A percentile compares a stretch with the other conserved stretches of the same genome.
These are phyloP conservation scores for Typhlomys cinereus DNA, from an alignment of 2,113 vertebrate genomes.

Conservation along the genomic window DNA sequence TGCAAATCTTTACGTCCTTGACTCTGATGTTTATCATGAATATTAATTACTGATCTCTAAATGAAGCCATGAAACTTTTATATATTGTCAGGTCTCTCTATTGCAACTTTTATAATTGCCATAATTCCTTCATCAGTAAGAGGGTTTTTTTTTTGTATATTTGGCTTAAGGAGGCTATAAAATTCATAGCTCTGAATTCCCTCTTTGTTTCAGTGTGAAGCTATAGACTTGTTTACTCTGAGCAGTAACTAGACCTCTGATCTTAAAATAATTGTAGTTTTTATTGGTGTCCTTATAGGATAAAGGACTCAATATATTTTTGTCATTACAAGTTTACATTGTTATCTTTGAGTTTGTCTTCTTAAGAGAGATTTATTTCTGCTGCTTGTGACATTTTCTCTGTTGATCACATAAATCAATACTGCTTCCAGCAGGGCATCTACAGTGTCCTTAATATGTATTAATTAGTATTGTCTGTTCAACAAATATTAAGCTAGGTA, in stretches of 20 bases:
- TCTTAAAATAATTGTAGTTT: conserved; percentile 56
- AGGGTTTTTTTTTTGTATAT: conserved; percentile 21
- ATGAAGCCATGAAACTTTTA: conserved; percentile 57
- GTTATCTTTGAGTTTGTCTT: conserved; percentile 60
- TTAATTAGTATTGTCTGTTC: neutral
- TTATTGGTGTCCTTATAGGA: conserved; percentile 44
- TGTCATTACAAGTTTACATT: conserved; percentile 56
- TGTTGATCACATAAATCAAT: conserved; percentile 59
- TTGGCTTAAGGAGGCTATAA: conserved; percentile 5
- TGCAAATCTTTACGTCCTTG: conserved; percentile 58
- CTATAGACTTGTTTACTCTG: conserved; percentile 52
- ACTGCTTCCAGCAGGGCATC: conserved; percentile 21
- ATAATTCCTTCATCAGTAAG: conserved; percentile 67
- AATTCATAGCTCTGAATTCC: conserved; percentile 23
- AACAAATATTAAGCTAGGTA: neutral
- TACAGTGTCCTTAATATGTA: conserved; percentile 42
- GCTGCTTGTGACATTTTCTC: conserved; percentile 3
- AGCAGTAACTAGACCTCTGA: conserved; percentile 52
- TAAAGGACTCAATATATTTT: conserved; percentile 61
- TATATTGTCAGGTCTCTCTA: conserved; percentile 59
- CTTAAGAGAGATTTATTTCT: conserved; percentile 52
- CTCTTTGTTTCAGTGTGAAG: conserved; percentile 43
- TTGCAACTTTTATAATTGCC: conserved; percentile 64
- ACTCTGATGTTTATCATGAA: conserved; percentile 67
- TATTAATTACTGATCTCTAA: conserved; percentile 72